These are phyloP conservation scores for Lysandra bellargus DNA, from an alignment of 2,888 invertebrate species.

Conservation along the genomic window DNA sequence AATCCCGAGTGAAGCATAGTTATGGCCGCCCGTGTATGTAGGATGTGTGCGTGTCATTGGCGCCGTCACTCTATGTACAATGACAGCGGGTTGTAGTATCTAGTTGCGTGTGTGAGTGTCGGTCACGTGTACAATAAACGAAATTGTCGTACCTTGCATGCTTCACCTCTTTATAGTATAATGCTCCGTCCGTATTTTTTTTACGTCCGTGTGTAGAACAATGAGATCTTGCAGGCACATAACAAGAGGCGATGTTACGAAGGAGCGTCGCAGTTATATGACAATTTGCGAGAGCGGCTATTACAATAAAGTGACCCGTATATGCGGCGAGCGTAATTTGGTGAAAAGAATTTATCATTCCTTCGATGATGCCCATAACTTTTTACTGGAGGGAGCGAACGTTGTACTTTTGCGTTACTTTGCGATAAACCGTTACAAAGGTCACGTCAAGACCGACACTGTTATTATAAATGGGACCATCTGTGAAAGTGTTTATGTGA, in stretches of 20 bases:
- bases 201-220: not conserved
- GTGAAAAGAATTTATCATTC: slow-evolving; percentile 75
- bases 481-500: slow-evolving; percentile 82
- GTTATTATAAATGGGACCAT: slow-evolving; percentile 81
- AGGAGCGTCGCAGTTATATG: slow-evolving; percentile 78
- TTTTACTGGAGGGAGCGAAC: slow-evolving; percentile 83
- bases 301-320: slow-evolving; percentile 75
- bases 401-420: slow-evolving; percentile 82
- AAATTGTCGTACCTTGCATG: too few species aligned
- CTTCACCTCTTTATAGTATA: too few species aligned
- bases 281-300: slow-evolving; percentile 79
- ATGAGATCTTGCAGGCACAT: slow-evolving; percentile 59
- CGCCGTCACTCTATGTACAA: too few species aligned
- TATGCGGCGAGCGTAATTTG: slow-evolving; percentile 66
- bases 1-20: too few species aligned
- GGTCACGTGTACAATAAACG: too few species aligned
- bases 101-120: too few species aligned
- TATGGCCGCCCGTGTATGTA: too few species aligned
- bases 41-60: too few species aligned
- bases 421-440: slow-evolving; percentile 75
- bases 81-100: too few species aligned
- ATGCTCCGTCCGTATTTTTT: too few species aligned
- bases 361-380: slow-evolving; percentile 68
- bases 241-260: slow-evolving; percentile 61
- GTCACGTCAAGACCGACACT: slow-evolving; percentile 77